Base-by-base conservation (phyloP, 35 echinoderm and acorn worm genomes). In the Heliocidaris tuberculata region DNA sequence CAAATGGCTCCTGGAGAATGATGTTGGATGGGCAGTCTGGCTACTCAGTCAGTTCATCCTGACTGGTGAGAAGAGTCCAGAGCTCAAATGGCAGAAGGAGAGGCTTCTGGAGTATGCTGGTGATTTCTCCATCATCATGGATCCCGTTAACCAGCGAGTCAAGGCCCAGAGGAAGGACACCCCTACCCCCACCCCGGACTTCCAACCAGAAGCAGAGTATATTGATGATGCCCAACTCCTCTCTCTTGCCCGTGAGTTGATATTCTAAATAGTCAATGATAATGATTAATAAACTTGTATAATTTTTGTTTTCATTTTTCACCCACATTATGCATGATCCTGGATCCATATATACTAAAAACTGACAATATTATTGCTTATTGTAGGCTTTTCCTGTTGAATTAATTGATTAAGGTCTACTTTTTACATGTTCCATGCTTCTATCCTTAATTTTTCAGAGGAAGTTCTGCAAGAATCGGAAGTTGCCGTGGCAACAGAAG, bases 1-100 rank as follows among this genome's bases (percentile, higher is more conserved):
- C 88, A 95, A 93, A 56, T 95, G 95, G 95, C 60, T 95, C 0
- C 32, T 95, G 9, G 90, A 95, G 85, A 95, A 95, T 52, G 90
- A 93, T 86, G 65, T 95, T 50, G 95, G 94, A 9, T 94, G 86
- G 94, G 86, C 52, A 0, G 65, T 93, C 7, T 95, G 95, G 95
- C 95, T 95, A 4, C 48, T 95, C n/a, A 31, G 13, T 19, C 13
- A 86, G 4, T 95, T 93, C 85, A 93, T 30, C 19, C 5, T 35
- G 5, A 47, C 35, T 0, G 95, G 95, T 3, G 90, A 95, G 85
- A 87, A 70, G 16, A 31, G 2, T 4, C 92, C 91, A 16, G 7
- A 21, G 27, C 31, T 93, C 2, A 93, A 50, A 56, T 95, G 95
- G 95, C 95, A 95, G 89, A 93, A 95, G 47, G 94, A 95, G 52